Conservation (phyloP, 1,140 invertebrate genomes). For the Eufriesea mexicana region DNA sequence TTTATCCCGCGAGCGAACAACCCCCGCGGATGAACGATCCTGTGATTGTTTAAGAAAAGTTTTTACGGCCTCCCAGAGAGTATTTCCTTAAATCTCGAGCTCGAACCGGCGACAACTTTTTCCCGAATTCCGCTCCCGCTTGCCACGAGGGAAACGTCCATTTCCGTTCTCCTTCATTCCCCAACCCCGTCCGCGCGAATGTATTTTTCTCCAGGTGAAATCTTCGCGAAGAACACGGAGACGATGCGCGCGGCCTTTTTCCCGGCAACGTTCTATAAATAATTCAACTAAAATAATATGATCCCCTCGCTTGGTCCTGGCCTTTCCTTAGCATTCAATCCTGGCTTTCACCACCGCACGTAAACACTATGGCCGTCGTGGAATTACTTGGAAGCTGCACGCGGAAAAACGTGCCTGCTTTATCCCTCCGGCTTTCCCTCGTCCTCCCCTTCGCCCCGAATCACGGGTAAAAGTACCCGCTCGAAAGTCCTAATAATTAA, state of each 20-base stretch:
- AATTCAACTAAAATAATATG: slow-evolving; percentile 71
- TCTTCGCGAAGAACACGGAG: background rate
- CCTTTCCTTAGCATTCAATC: slow-evolving; percentile 55
- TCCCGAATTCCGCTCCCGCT: background rate
- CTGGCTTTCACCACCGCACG: slow-evolving; percentile 43
- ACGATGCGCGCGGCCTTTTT: background rate
- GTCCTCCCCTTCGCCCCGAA: background rate
- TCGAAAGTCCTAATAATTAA: background rate
- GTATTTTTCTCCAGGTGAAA: slow-evolving; percentile 1
- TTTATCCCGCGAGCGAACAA: slow-evolving; percentile 1
- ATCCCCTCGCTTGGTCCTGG: slow-evolving; percentile 25
- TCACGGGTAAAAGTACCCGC: no score
- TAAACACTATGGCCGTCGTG: slow-evolving; percentile 47
- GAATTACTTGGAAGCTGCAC: slow-evolving; percentile 9
- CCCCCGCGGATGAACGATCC: background rate
- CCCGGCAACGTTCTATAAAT: slow-evolving; percentile 65
- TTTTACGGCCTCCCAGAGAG: background rate
- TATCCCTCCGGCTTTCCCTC: background rate
- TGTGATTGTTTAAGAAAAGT: background rate
- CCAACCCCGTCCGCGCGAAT: no score
- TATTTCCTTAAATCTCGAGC: background rate
- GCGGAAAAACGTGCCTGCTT: background rate
- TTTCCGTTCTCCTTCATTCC: background rate
- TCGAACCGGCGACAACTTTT: background rate
- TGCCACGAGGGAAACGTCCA: background rate